Evolutionary conservation across 2,113 vertebrate species (phyloP), one percentile per base, ranked within the genome.

Genomic region (Argyrosomus japonicus): DNA sequence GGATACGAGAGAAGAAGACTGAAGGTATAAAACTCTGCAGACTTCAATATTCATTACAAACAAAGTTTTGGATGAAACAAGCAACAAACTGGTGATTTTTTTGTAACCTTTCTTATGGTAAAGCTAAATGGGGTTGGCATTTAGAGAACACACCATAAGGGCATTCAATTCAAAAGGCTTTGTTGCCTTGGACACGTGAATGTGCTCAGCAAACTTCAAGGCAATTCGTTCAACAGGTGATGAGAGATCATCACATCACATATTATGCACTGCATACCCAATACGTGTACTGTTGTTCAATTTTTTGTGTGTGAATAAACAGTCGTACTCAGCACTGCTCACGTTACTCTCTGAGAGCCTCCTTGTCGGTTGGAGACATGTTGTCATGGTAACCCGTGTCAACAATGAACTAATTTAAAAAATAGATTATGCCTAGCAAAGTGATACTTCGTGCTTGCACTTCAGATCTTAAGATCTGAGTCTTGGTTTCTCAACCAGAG

Each of bases 1-100:
- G 58, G 13, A n/a, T 53, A 19, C 29, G 19, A 60, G 77, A 72
- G 25, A 50, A 21, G 62, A 75, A 54, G 27, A 48, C 17, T 40
- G 12, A 67, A 67, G 63, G 75, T 27, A 12, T 5, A 6, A 54
- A 69, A 27, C 1, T 2, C 23, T 45, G 48, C n/a, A 51, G 27
- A 23, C 62, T 13, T 13, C 21, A 25, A 47, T 14, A 8, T 13
- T 23, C 19, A 29, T 36, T 5, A 27, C n/a, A 51, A 1, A 27
- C 6, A 45, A 18, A 1, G 14, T 13, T 60, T 62, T 47, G 36
- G 23, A 29, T 21, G 19, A 10, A 76, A 19, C 3, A 68, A 50
- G 12, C 3, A 72, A 50, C 43, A 48, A 45, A 23, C 25, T 50
- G 40, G 29, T 45, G 54, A 18, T 36, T 68, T 21, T 23, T 77